These are phyloP conservation scores for Cheirogaleus major DNA, from an alignment of 2,797 vertebrate genomes.

Conservation along the genomic window DNA sequence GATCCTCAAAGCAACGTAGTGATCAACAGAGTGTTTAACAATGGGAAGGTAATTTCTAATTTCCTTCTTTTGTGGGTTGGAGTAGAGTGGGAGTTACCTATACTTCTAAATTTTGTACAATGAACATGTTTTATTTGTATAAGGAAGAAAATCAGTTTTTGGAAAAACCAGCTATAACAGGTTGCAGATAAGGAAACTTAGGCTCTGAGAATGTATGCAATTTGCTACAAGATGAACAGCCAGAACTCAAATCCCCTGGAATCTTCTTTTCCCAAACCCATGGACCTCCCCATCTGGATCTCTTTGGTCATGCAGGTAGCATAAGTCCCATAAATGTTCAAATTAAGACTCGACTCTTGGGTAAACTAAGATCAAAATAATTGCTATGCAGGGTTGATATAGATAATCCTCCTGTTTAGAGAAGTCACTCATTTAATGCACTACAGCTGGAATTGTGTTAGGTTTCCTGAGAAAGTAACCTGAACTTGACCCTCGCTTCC, in stretches of 20 bases:
- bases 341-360: neutral
- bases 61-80: neutral
- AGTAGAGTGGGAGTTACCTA: neutral
- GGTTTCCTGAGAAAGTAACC: conserved; percentile 62
- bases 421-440: neutral
- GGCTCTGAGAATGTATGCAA: neutral
- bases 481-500: neutral
- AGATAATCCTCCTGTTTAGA: conserved; percentile 17
- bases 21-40: neutral
- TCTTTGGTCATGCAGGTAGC: neutral
- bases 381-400: neutral
- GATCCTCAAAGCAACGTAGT: neutral
- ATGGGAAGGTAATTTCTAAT: neutral
- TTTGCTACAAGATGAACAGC: neutral
- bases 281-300: neutral
- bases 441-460: conserved; percentile 19
- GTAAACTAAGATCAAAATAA: conserved; percentile 6
- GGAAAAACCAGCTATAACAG: neutral
- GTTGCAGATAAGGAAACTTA: neutral
- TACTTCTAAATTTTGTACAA: neutral
- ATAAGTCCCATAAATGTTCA: neutral
- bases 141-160: neutral
- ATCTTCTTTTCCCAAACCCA: neutral
- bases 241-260: neutral
- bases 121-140: neutral